Conservation (phyloP, 2,888 invertebrate genomes). For the Chromoteleia sp. region DNA sequence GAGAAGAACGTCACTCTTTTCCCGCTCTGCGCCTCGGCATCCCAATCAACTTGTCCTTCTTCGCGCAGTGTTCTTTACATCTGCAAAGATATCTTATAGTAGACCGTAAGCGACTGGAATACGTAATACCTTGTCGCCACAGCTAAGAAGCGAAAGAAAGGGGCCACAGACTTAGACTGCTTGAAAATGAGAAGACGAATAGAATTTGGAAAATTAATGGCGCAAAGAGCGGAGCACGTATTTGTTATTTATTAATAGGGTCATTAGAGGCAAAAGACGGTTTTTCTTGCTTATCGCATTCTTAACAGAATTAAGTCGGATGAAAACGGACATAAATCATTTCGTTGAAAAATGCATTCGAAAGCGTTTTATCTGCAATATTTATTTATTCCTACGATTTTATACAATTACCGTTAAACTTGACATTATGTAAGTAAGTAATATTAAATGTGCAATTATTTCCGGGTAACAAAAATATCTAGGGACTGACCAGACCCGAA, state of each 20-base stretch:
- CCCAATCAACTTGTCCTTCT: constrained; percentile 11
- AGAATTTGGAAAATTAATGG: constrained; percentile 68
- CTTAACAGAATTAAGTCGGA: constrained; percentile 65
- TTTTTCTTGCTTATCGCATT: constrained; percentile 63
- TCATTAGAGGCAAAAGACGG: constrained; percentile 61
- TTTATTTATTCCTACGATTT: constrained; percentile 1
- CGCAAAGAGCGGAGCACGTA: constrained; percentile 54
- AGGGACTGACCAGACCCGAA: too few species aligned
- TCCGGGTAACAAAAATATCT: too few species aligned
- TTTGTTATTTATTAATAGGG: constrained; percentile 69
- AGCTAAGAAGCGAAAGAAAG: constrained; percentile 51
- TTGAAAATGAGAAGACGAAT: constrained; percentile 62
- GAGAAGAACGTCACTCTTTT: constrained; percentile 56
- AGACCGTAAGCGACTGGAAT: constrained; percentile 65
- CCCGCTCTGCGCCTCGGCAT: background rate
- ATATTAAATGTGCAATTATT: too few species aligned
- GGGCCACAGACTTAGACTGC: constrained; percentile 34
- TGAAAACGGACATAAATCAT: constrained; percentile 42
- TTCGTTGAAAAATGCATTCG: constrained; percentile 35
- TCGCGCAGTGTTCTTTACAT: constrained; percentile 51
- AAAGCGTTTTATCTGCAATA: constrained; percentile 20
- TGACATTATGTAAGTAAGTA: too few species aligned
- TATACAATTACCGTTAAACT: background rate
- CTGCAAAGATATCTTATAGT: constrained; percentile 66
- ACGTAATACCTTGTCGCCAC: constrained; percentile 63